Base-by-base conservation (phyloP, 2,888 invertebrate species). In the Phyllotreta striolata region DNA sequence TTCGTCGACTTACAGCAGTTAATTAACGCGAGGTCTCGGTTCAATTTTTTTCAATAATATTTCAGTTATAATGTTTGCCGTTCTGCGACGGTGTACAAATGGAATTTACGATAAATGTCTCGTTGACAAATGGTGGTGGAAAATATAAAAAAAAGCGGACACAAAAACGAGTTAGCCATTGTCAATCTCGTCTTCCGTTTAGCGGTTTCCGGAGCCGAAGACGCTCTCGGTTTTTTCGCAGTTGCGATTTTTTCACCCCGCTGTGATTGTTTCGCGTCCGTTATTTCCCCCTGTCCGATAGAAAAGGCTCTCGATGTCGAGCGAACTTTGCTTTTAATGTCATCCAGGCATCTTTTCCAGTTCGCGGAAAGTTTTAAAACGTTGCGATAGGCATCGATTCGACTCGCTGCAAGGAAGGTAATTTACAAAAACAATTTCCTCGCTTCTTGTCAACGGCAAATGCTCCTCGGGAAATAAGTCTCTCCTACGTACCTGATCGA, bases 251-350 rank as follows among this genome's bases (percentile, higher is more conserved):
- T 61, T 46, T 46, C 37, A 35, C 9, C 51, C 44, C 40, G 37
- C 62, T 65, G 61, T 65, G 60, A 63, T 63, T 63, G 66, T 62
- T 63, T 66, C 55, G 55, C 38, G 35, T 43, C 43, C 44, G 55
- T 43, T 34, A 12, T 52, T 38, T 55, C 63, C 59, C 52, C 24
- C 55, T 51, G 43, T 57, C 56, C 68, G 67, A 69, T 70, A 66
- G 72, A 73, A 73, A 24, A 1, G 2, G 72, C 71, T 69, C 71
- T 73, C 64, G 69, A 69, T 74, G 74, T 73, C 73, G 70, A 74
- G 73, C 63, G 71, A 76, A 76, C 76, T 76, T 76, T 73, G 73
- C 76, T 75, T 74, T 77, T 75, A 73, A 73, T 72, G 71, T 67
- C 72, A 68, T 69, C 69, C 66, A n/a, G 69, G 61, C 70, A 66